These are phyloP conservation scores for Notolepis coatsorum DNA, from an alignment of 2,797 vertebrate genomes.

Conservation along the genomic window DNA sequence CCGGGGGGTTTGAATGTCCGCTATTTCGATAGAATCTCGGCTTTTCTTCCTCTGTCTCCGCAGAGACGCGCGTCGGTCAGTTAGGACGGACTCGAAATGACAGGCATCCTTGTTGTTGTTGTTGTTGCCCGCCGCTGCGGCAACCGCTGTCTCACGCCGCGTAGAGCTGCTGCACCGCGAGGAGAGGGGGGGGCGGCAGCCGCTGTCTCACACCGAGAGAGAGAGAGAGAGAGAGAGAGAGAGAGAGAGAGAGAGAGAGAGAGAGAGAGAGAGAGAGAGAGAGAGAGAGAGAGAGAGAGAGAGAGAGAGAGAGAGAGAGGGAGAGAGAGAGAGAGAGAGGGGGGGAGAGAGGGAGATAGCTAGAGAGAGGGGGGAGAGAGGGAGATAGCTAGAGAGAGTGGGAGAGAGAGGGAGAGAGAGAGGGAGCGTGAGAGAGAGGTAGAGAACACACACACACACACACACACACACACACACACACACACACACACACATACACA, in stretches of 20 bases:
- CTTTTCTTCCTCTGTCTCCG: neutral
- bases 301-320: neutral
- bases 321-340: neutral
- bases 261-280: neutral
- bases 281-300: neutral
- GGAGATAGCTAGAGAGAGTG: too few species aligned
- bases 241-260: neutral
- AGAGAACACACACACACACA: too few species aligned
- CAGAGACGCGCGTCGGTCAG: constrained; percentile 12
- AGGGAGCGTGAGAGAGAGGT: too few species aligned
- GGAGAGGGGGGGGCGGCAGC: constrained; percentile 33
- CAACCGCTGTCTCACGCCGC: constrained; percentile 60
- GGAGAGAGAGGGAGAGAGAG: too few species aligned
- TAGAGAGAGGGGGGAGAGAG: too few species aligned
- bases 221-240: constrained; percentile 9
- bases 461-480: too few species aligned
- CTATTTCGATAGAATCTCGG: neutral
- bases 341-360: too few species aligned
- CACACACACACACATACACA: too few species aligned
- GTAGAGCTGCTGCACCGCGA: constrained; percentile 56
- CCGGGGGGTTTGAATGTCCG: neutral
- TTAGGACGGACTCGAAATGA: constrained; percentile 33
- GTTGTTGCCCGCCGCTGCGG: constrained; percentile 50
- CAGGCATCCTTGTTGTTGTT: constrained; percentile 40
- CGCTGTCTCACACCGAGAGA: constrained; percentile 4